A percentile compares a stretch with the other conserved stretches of the same genome.
Evolutionary conservation across 2,888 invertebrate species (phyloP).

Genomic region (Chelonus formosanus): DNA sequence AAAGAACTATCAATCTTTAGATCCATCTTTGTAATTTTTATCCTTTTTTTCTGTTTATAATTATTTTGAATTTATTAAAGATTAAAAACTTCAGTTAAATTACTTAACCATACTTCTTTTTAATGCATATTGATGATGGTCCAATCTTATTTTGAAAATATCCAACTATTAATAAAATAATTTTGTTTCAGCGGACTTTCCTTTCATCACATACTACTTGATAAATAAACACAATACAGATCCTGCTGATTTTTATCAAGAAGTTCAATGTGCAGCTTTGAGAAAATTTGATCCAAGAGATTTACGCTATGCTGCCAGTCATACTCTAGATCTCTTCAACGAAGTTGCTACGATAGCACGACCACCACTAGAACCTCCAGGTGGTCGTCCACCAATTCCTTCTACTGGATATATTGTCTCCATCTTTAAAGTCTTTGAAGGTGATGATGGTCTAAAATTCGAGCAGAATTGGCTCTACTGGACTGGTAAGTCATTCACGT

Average conservation of each 20-base stretch:
- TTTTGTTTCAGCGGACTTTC: slow-evolving; percentile 79
- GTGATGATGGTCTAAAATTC: slow-evolving; percentile 90
- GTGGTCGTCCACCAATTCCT: slow-evolving; percentile 80
- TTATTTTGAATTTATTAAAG: too few relatives aligned
- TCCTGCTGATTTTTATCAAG: slow-evolving; percentile 82
- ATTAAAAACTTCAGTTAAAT: too few relatives aligned
- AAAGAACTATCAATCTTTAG: too few relatives aligned
- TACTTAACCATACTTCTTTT: too few relatives aligned
- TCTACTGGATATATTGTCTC: slow-evolving; percentile 91
- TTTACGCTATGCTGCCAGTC: slow-evolving; percentile 84
- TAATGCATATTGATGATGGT: too few relatives aligned
- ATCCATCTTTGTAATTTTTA: too few relatives aligned
- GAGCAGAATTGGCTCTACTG: slow-evolving; percentile 95
- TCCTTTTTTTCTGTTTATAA: too few relatives aligned
- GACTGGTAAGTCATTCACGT: slow-evolving; percentile 70
- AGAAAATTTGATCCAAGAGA: slow-evolving; percentile 86
- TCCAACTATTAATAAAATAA: not conserved
- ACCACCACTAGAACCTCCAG: slow-evolving; percentile 83
- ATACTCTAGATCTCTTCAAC: slow-evolving; percentile 86
- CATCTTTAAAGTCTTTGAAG: slow-evolving; percentile 94
- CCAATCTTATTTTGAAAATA: too few relatives aligned
- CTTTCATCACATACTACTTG: slow-evolving; percentile 90
- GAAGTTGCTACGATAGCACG: slow-evolving; percentile 92
- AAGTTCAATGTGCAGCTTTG: slow-evolving; percentile 83
- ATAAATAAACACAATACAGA: slow-evolving; percentile 89